Evolutionary conservation across 2,888 invertebrate species (phyloP), one percentile per base, ranked within the genome.

Genomic region (Thymelicus lineola): DNA sequence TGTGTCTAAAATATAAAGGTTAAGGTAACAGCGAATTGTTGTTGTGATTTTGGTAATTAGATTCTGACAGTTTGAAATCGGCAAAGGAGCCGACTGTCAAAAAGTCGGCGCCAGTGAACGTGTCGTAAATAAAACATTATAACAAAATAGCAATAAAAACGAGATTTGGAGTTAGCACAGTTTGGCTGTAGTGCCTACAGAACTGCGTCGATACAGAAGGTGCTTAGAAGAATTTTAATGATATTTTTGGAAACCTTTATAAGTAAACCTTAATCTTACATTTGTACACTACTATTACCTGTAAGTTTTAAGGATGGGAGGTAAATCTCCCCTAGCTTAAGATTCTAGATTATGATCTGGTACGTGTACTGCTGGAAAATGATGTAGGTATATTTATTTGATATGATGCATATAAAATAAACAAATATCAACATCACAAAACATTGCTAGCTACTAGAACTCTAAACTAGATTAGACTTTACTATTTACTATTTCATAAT

Each of bases 11-110:
- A n/a, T 67, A 67, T 75, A 72, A 71, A 64, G 71, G 66, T 62
- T 42, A 45, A 15, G 12, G 2, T 5, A 38, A 20, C 53, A n/a
- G 71, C 71, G 75, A 72, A 66, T 72, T 71, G 73, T 42, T 71
- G 72, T 73, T 69, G 73, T 77, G 77, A 79, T 76, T 81, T 85
- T 86, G 83, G 86, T 92, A 92, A 93, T 93, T 91, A 91, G 90
- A 92, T 92, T 92, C 91, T 88, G 91, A 90, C 91, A 91, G 90
- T 84, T 89, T 84, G 88, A 86, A 85, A 86, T 86, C 85, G 82
- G 84, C 90, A 93, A 93, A 93, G 90, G 86, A 78, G 83, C 91
- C 92, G 92, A 87, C 89, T 91, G 91, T 91, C 91, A 90, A 90
- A 88, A 89, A 86, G 82, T 80, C 88, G 93, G 91, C 92, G 91